These are phyloP conservation scores for Tillus elongatus DNA, from an alignment of 2,888 invertebrate genomes.

Conservation along the genomic window DNA sequence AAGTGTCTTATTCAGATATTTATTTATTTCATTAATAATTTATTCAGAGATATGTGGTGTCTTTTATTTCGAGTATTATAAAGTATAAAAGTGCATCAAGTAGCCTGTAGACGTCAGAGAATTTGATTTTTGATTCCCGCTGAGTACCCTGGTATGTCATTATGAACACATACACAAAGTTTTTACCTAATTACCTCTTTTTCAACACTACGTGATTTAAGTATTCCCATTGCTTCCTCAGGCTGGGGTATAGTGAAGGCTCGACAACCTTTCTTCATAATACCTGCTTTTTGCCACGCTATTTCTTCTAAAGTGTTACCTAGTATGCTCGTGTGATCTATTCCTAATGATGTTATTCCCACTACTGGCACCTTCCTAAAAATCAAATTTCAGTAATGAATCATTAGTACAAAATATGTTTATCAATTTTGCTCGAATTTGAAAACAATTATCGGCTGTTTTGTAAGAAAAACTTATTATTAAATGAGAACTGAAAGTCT, in stretches of 20 bases:
- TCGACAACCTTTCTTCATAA: slow-evolving; percentile 69
- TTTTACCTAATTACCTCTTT: slow-evolving; percentile 44
- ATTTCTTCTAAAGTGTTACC: slow-evolving; percentile 80
- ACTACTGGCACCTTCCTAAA: slow-evolving; percentile 70
- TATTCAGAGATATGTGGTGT: too few species aligned
- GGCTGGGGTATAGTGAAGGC: slow-evolving; percentile 67
- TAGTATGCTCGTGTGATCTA: slow-evolving; percentile 78
- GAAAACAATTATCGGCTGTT: too few species aligned
- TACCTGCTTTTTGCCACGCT: slow-evolving; percentile 91
- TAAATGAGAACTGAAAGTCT: too few species aligned
- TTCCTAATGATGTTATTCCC: slow-evolving; percentile 82
- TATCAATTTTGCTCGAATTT: too few species aligned
- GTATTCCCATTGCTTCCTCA: slow-evolving; percentile 54
- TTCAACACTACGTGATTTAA: slow-evolving; percentile 55
- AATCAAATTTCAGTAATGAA: too few species aligned
- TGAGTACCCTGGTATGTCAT: slow-evolving; percentile 6
- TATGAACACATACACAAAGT: too few species aligned
- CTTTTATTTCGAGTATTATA: too few species aligned
- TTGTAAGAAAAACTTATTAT: too few species aligned
- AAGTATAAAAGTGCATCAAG: too few species aligned
- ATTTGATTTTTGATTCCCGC: too few species aligned
- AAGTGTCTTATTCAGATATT: neutral
- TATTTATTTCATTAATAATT: neutral
- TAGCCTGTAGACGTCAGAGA: too few species aligned
- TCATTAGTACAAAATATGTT: too few species aligned